phyloP scores from a whole-genome alignment of 2,113 vertebrate genomes.

The Formicarius rufipectus region DNA sequence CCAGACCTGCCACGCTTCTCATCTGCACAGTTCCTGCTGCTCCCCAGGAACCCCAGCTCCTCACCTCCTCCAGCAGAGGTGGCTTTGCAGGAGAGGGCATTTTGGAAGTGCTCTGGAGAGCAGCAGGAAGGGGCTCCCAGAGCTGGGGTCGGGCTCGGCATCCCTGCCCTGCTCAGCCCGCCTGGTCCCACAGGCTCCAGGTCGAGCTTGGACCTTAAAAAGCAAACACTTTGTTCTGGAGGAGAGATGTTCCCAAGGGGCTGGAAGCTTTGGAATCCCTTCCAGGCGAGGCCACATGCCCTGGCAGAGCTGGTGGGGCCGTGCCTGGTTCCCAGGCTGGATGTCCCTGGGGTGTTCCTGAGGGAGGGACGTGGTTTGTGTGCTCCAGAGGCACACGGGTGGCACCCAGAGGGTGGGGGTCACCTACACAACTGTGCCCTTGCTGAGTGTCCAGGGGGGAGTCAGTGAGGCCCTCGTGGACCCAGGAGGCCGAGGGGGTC shows the following conservation, averaged over 20 bases:
- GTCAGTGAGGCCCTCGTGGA: background rate
- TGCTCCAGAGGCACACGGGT: background rate
- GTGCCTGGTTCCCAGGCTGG: background rate
- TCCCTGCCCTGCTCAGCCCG: background rate
- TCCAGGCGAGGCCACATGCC: background rate
- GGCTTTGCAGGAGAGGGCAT: background rate
- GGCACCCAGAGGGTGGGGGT: background rate
- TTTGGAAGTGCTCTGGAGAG: background rate
- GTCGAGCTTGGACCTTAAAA: background rate
- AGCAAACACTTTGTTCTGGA: background rate
- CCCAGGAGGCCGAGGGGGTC: too few species aligned
- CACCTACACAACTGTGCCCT: background rate
- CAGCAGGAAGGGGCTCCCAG: background rate
- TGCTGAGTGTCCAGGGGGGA: background rate
- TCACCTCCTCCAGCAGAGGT: background rate
- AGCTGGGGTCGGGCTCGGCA: too few species aligned
- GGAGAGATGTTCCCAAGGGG: background rate
- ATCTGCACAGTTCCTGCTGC: background rate
- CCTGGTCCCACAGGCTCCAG: background rate
- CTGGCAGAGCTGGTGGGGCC: background rate
- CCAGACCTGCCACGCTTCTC: rapidly evolving
- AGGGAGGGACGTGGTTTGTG: background rate
- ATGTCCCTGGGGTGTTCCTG: background rate
- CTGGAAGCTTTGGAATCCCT: background rate
- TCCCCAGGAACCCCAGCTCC: background rate